Conservation (phyloP, 2,797 vertebrate genomes). For the Clangula hyemalis region DNA sequence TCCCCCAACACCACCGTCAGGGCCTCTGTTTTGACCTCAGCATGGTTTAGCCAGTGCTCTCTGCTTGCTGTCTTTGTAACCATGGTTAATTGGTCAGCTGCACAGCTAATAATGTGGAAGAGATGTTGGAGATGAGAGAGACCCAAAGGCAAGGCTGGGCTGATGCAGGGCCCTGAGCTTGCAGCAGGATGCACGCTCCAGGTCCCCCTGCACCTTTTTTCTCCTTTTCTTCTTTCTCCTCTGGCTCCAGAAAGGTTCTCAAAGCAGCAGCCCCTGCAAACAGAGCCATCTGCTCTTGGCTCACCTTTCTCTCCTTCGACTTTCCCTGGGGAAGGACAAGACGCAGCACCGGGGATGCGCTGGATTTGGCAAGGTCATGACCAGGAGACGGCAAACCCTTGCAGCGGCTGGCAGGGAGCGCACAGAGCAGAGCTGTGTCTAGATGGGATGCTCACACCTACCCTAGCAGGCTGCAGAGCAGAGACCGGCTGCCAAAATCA, state of each 20-base stretch:
- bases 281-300: background rate
- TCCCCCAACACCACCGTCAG: background rate
- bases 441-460: background rate
- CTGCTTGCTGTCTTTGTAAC: background rate
- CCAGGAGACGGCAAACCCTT: background rate
- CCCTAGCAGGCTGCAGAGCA: background rate
- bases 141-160: background rate
- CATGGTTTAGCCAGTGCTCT: rapidly evolving
- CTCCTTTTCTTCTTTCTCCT: background rate
- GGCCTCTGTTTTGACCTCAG: background rate
- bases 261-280: background rate
- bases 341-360: background rate
- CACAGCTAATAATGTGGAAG: background rate
- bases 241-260: background rate
- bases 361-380: background rate
- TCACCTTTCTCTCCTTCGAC: background rate
- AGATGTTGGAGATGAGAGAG: background rate
- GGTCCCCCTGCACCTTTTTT: background rate
- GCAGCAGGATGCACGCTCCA: background rate
- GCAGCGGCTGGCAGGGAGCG: background rate
- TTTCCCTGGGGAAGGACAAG: rapidly evolving
- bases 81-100: rapidly evolving
- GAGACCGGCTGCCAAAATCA: background rate
- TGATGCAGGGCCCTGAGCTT: rapidly evolving
- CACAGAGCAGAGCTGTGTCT: background rate